phyloP scores from a whole-genome alignment of 2,113 vertebrate genomes.

The Ochotona princeps region DNA sequence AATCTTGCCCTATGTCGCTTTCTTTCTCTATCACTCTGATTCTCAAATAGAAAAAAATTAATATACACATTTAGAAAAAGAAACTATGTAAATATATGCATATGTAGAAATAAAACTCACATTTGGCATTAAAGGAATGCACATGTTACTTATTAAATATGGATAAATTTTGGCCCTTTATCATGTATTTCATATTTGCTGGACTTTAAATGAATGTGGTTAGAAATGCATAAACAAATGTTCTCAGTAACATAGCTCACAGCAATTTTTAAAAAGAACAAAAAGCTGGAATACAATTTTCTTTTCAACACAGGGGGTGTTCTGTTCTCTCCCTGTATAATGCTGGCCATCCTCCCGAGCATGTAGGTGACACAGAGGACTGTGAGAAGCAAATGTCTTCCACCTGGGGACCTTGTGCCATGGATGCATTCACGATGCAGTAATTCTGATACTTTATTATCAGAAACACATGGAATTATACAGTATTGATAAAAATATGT shows the following conservation, averaged over 20 bases:
- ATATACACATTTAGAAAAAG: neutral
- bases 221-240: constrained; percentile 8
- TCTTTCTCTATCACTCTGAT: too few species aligned
- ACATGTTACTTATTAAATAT: neutral
- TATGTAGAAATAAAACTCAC: neutral
- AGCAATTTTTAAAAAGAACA: constrained; percentile 15
- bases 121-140: neutral
- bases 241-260: neutral
- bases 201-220: neutral
- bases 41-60: too few species aligned
- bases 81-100: neutral
- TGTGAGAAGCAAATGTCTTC: neutral
- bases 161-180: neutral
- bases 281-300: constrained; percentile 34
- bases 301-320: neutral
- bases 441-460: neutral
- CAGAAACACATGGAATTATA: neutral
- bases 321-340: neutral
- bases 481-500: neutral
- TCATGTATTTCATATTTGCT: neutral
- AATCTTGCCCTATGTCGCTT: too few species aligned
- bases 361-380: neutral
- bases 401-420: too few species aligned
- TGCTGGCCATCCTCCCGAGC: neutral
- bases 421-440: neutral